Evolutionary conservation across 2,113 vertebrate species (phyloP), one percentile per base, ranked within the genome.

Genomic region (Pollachius pollachius): DNA sequence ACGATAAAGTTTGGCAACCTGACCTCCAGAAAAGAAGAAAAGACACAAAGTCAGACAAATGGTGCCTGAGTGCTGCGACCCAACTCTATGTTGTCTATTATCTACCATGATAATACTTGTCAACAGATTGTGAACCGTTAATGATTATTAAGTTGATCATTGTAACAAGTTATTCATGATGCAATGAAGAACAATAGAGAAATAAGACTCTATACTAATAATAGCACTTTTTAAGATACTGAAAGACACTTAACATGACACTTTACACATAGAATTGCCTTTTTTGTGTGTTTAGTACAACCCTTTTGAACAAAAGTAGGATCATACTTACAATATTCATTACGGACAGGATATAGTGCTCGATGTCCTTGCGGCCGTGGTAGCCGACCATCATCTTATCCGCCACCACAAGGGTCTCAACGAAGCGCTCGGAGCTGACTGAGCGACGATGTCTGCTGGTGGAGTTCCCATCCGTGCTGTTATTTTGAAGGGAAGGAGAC

Each of bases 241-340:
- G 41, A 48, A 48, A 48, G 41, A 48, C 41, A 48, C 41, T 58
- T 18, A 58, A 60, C 11, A 60, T 18, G 7, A 21, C 17, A 60
- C 58, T 60, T 17, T 59, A 60, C 58, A 48, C 18, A 25, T 59
- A 59, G 18, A 7, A 59, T 59, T 18, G 19, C 57, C 21, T 62
- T 13, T 23, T 18, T 23, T 48, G 2, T 48, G 8, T 48, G 8
- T 48, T 13, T 48, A 11, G 12, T 68, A 68, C 15, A 62, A 63
- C 56, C 25, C 34, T 15, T 2, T 17, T 18, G 72, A 41, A 65
- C 70, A 84, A 83, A 85, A 93, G 82, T 88, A 91, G 92, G 92
- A 93, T 94, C 93, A 97, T 96, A 98, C 97, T 98, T 99, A 99
- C 97, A 98, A 99, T 99, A 93, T 99, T 99, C 97, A 99, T 99